These are phyloP conservation scores for Eucera pruinosa DNA, from an alignment of 2,888 invertebrate genomes.

Conservation along the genomic window DNA sequence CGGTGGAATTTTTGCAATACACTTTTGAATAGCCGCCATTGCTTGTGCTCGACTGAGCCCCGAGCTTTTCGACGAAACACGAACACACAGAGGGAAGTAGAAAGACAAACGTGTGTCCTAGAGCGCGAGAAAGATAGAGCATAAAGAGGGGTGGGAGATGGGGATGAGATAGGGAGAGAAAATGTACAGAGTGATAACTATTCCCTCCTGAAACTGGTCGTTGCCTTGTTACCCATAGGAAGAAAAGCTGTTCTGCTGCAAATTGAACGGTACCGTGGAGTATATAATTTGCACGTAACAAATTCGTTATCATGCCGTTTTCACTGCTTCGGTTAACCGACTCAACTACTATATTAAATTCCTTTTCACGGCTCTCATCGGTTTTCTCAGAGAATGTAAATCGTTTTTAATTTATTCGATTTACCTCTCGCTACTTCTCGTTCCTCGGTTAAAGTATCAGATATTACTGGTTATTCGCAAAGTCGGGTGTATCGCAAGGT, in stretches of 20 bases:
- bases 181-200: constrained; percentile 42
- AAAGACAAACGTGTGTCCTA: constrained; percentile 2
- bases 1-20: constrained; percentile 69
- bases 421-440: not conserved
- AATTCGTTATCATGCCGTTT: constrained; percentile 20
- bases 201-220: constrained; percentile 45
- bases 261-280: constrained; percentile 43
- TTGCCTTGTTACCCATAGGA: constrained; percentile 40
- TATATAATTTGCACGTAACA: constrained; percentile 40
- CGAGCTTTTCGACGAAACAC: constrained; percentile 62
- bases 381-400: not conserved
- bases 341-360: not conserved
- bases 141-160: not conserved
- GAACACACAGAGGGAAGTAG: not conserved
- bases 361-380: not conserved
- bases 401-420: not conserved
- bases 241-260: constrained; percentile 37
- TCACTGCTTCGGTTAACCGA: not conserved
- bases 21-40: constrained; percentile 67
- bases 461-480: not conserved
- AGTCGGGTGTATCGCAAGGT: not conserved
- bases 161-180: constrained; percentile 1
- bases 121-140: constrained; percentile 12
- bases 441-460: not conserved
- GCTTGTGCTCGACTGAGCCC: constrained; percentile 60